A percentile compares a stretch with the other conserved stretches of the same genome.
Conservation (phyloP, 2,113 vertebrate genomes). For the Tragelaphus buxtoni region DNA sequence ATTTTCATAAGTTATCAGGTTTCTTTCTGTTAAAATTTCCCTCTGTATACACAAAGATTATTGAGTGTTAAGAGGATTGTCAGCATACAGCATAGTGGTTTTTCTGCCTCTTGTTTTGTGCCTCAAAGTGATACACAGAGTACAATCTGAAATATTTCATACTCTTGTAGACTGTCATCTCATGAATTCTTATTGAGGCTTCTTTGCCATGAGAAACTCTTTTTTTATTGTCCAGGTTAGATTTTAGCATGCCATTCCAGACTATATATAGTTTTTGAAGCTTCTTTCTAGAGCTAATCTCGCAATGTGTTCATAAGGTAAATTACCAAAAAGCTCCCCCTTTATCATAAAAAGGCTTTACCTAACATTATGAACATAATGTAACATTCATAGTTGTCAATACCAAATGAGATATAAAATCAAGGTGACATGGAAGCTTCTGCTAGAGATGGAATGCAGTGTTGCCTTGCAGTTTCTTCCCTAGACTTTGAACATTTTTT, state of each 20-base stretch:
- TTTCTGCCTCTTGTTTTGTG: conserved; percentile 40
- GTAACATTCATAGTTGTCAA: not conserved
- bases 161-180: conserved; percentile 23
- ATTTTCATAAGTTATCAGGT: conserved; percentile 48
- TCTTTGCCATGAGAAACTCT: not conserved
- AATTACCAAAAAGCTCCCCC: not conserved
- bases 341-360: not conserved
- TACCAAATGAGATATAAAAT: not conserved
- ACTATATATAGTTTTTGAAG: not conserved
- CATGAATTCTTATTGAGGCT: not conserved
- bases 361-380: not conserved
- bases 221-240: not conserved
- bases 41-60: conserved; percentile 60
- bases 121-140: conserved; percentile 48
- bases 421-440: not conserved
- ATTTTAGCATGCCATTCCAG: not conserved
- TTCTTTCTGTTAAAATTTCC: conserved; percentile 58
- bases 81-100: conserved; percentile 29
- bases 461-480: not conserved
- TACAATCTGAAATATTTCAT: conserved; percentile 43
- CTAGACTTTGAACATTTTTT: conserved; percentile 50
- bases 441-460: not conserved
- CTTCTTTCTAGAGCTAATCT: not conserved
- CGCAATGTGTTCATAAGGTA: not conserved
- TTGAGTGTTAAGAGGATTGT: conserved; percentile 32